phyloP scores from a whole-genome alignment of 2,888 invertebrate species.

The Hemicrepidius hirtus region DNA sequence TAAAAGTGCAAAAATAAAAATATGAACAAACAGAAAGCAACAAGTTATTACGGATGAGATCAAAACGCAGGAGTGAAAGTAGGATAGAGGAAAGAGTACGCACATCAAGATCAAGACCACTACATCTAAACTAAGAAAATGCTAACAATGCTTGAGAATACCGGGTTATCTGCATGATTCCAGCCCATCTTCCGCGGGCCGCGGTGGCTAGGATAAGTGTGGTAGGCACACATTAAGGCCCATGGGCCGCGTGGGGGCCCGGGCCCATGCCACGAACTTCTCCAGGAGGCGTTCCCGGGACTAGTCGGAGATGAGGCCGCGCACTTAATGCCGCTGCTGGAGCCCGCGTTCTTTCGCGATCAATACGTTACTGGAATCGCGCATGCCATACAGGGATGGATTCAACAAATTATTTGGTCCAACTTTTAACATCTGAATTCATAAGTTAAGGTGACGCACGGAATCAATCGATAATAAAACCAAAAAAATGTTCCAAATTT shows the following conservation, averaged over 20 bases:
- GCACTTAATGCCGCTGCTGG: conserved; percentile 66
- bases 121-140: conserved; percentile 61
- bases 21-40: conserved; percentile 39
- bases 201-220: conserved; percentile 71
- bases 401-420: conserved; percentile 25
- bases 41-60: conserved; percentile 45
- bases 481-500: no score
- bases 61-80: conserved; percentile 33
- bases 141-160: conserved; percentile 66
- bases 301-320: conserved; percentile 64
- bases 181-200: conserved; percentile 69
- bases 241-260: conserved; percentile 57
- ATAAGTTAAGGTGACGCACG: no score
- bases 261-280: conserved; percentile 56
- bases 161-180: conserved; percentile 67
- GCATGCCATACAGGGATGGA: conserved; percentile 58
- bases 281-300: conserved; percentile 57
- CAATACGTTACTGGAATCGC: conserved; percentile 63
- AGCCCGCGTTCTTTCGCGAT: conserved; percentile 62
- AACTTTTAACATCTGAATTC: background rate
- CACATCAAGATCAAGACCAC: conserved; percentile 50
- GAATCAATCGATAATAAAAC: no score
- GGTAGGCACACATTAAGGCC: conserved; percentile 70
- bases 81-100: conserved; percentile 42
- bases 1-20: conserved; percentile 12